phyloP scores from a whole-genome alignment of 2,888 invertebrate genomes.

The Xestia c-nigrum region DNA sequence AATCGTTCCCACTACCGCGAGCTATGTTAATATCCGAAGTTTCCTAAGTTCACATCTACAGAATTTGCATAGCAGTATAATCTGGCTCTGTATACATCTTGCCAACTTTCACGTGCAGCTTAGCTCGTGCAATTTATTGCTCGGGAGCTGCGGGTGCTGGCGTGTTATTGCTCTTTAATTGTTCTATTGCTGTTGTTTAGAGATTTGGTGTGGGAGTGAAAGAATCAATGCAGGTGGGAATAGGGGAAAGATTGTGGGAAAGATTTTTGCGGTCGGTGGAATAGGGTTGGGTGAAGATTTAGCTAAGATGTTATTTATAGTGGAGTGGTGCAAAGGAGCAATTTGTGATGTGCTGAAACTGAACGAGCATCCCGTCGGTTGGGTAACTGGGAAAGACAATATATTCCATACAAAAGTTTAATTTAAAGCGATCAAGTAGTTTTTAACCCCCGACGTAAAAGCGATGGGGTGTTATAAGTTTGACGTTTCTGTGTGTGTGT shows the following conservation, averaged over 20 bases:
- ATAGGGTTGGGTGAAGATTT: slow-evolving; percentile 19
- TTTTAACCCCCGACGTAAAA: too few species aligned
- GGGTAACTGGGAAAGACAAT: background rate
- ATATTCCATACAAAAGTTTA: background rate
- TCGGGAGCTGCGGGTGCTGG: slow-evolving; percentile 32
- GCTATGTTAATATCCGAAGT: slow-evolving; percentile 62
- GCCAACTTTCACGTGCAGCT: slow-evolving; percentile 58
- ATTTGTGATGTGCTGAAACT: background rate
- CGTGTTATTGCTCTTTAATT: slow-evolving; percentile 61
- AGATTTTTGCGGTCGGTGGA: slow-evolving; percentile 3
- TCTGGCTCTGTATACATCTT: slow-evolving; percentile 58
- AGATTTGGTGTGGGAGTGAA: slow-evolving; percentile 59
- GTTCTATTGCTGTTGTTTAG: slow-evolving; percentile 61
- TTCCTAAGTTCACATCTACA: slow-evolving; percentile 66
- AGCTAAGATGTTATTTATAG: background rate
- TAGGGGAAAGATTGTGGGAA: background rate
- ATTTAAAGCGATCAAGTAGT: background rate
- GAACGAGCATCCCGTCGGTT: background rate
- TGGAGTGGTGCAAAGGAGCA: background rate
- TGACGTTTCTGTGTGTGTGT: too few species aligned
- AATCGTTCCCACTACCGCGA: slow-evolving; percentile 56
- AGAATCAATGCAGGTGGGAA: slow-evolving; percentile 25
- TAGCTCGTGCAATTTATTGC: slow-evolving; percentile 62
- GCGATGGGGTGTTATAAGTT: too few species aligned
- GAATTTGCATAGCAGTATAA: slow-evolving; percentile 69